A percentile compares a stretch with the other conserved stretches of the same genome.
Conservation (phyloP, 2,113 vertebrate species). For the Xiphorhynchus elegans region DNA sequence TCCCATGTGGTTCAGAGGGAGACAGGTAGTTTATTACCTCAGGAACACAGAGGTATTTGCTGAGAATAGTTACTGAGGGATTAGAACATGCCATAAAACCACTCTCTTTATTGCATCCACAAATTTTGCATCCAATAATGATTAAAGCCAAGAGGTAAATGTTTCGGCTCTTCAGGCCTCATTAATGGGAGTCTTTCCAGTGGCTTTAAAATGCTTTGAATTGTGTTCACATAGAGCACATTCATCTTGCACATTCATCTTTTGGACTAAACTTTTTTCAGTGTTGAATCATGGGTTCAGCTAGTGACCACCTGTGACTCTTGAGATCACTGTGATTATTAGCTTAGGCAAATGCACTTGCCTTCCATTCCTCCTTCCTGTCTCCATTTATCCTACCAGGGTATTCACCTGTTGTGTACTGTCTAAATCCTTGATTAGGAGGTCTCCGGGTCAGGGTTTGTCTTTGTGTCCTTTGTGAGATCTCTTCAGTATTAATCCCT, state of each 20-base stretch:
- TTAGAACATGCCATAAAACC: not conserved
- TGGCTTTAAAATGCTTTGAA: slow-evolving; percentile 23
- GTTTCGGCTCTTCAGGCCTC: slow-evolving; percentile 4
- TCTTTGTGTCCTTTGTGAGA: slow-evolving; percentile 68
- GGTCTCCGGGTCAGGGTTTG: slow-evolving; percentile 46
- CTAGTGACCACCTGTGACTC: slow-evolving; percentile 60
- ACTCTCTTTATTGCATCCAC: not conserved
- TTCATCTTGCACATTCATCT: not conserved
- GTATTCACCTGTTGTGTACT: slow-evolving; percentile 65
- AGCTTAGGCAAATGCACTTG: slow-evolving; percentile 56
- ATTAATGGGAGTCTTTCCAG: not conserved
- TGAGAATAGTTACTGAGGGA: not conserved
- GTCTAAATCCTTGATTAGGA: slow-evolving; percentile 56
- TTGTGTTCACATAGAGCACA: not conserved
- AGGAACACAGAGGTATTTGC: not conserved
- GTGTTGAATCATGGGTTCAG: slow-evolving; percentile 15
- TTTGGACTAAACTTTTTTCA: slow-evolving; percentile 43
- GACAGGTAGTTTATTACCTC: not conserved
- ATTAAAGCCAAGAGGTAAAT: slow-evolving; percentile 18
- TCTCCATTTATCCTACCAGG: slow-evolving; percentile 37
- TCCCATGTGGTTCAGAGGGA: not conserved
- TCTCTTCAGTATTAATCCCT: slow-evolving; percentile 54
- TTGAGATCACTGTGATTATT: slow-evolving; percentile 54
- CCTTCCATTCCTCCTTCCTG: slow-evolving; percentile 51
- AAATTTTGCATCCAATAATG: not conserved